These are phyloP conservation scores for Crioceris asparagi DNA, from an alignment of 2,888 invertebrate genomes.

Conservation along the genomic window DNA sequence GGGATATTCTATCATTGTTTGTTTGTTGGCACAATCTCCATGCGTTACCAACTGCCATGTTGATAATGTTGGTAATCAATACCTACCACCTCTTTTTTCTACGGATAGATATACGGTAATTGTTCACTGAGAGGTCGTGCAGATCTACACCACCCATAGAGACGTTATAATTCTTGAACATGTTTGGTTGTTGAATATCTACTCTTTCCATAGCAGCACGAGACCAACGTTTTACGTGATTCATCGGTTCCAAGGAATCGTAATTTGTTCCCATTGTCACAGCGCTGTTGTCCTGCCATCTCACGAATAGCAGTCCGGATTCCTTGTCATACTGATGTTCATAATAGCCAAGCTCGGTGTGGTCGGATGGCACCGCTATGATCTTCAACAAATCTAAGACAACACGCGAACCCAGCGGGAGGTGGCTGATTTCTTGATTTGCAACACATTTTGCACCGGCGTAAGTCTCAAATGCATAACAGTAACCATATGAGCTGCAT, in stretches of 20 bases:
- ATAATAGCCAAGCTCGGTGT: conserved; percentile 7
- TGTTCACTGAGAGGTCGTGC: too few relatives aligned
- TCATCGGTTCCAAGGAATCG: conserved; percentile 2
- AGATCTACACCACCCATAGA: too few relatives aligned
- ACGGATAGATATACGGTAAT: too few relatives aligned
- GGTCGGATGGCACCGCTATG: conserved; percentile 5
- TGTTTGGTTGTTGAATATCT: conserved; percentile 2
- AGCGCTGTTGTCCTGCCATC: conserved; percentile 8
- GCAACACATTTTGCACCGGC: conserved; percentile 14
- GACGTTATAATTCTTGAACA: too few relatives aligned
- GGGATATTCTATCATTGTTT: too few relatives aligned
- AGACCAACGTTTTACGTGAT: conserved; percentile 5
- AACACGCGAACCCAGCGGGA: conserved; percentile 15
- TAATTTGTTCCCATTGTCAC: conserved; percentile 7
- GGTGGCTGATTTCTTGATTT: background rate
- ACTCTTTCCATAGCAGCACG: conserved; percentile 4
- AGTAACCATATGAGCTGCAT: too few relatives aligned
- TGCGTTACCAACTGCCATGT: too few relatives aligned
- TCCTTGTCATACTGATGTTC: conserved; percentile 5
- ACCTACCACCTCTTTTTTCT: too few relatives aligned
- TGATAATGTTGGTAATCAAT: too few relatives aligned
- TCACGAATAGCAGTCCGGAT: conserved; percentile 5
- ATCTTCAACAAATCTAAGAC: conserved; percentile 15
- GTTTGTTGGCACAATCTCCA: too few relatives aligned
- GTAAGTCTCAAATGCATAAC: conserved; percentile 19